Conservation (phyloP, 2,113 vertebrate species). For the Martes martes region DNA sequence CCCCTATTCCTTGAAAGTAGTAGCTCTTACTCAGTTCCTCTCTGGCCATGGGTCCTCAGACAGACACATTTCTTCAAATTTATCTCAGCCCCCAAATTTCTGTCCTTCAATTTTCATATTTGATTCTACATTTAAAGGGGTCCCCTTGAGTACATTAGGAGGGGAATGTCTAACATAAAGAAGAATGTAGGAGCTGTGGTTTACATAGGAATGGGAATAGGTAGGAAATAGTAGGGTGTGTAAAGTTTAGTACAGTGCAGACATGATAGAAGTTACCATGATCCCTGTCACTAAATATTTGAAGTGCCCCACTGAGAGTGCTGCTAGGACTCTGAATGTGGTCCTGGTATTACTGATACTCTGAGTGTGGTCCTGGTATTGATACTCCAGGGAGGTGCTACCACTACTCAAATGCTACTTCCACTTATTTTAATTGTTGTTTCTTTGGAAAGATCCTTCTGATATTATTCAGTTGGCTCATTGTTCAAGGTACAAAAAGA, state of each 20-base stretch:
- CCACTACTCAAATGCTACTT: not conserved
- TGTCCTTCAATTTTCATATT: not conserved
- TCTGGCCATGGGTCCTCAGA: not conserved
- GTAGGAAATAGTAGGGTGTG: not conserved
- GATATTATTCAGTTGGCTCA: not conserved
- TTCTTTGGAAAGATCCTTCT: not conserved
- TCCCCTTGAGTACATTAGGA: not conserved
- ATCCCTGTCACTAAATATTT: not conserved
- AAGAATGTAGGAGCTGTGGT: not conserved
- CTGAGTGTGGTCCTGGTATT: not conserved
- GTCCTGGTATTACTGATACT: not conserved
- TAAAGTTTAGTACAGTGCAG: not conserved
- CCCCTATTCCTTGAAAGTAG: not conserved
- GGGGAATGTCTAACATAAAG: not conserved
- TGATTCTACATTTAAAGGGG: not conserved
- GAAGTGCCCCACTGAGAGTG: not conserved
- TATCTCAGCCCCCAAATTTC: not conserved
- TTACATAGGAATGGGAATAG: not conserved
- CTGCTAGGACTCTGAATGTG: not conserved
- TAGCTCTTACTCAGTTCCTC: not conserved
- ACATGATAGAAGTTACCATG: not conserved
- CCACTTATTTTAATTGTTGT: not conserved
- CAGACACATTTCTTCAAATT: not conserved
- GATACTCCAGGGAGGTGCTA: not conserved
- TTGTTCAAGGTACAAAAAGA: not conserved